Conservation (phyloP, 64 coral and sea anemone genomes). For the Stichodactyla helianthus region DNA sequence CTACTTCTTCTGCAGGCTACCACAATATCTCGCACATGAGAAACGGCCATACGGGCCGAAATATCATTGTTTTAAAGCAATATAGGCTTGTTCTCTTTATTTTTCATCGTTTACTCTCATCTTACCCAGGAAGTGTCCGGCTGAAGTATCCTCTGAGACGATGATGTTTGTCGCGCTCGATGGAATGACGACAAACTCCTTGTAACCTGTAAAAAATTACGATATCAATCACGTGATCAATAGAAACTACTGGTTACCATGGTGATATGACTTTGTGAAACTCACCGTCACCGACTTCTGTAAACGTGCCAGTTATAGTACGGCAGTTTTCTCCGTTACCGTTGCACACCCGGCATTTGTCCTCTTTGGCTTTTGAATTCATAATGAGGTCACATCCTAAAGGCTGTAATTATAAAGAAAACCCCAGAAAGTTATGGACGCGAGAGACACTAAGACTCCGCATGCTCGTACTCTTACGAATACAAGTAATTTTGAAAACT, state of each 20-base stretch:
- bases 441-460: no score
- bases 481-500: no score
- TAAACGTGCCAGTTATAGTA: constrained; percentile 54
- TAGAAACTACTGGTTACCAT: not conserved
- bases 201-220: constrained; percentile 54
- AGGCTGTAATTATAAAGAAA: constrained; percentile 26
- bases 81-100: no score
- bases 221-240: not conserved
- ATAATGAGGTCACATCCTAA: constrained; percentile 88
- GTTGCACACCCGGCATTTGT: constrained; percentile 95
- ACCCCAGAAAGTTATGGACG: not conserved
- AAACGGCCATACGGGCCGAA: no score
- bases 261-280: not conserved
- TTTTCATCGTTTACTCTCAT: no score
- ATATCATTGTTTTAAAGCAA: no score
- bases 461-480: no score
- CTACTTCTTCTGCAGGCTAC: no score
- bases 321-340: constrained; percentile 79
- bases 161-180: constrained; percentile 68
- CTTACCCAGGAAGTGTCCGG: constrained; percentile 60
- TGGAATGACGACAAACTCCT: constrained; percentile 77
- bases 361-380: constrained; percentile 75
- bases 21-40: no score
- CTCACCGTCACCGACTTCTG: constrained; percentile 27
- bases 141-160: constrained; percentile 46